These are phyloP conservation scores for Eristalis tenax DNA, from an alignment of 2,888 invertebrate species.

Conservation along the genomic window DNA sequence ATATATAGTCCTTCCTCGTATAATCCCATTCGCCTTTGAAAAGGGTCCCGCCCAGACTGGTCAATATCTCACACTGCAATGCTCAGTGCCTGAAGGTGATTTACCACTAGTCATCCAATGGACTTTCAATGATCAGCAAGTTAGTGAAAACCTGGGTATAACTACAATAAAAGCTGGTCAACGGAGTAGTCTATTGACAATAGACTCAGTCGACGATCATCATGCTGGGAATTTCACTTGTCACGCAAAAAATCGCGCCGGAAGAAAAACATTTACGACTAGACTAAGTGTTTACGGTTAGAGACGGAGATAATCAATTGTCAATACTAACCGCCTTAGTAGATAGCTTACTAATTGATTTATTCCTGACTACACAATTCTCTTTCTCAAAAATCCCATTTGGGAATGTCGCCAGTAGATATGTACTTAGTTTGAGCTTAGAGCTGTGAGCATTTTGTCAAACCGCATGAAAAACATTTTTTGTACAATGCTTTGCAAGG, in stretches of 20 bases:
- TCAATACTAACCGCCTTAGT: constrained; percentile 49
- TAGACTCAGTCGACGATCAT: constrained; percentile 84
- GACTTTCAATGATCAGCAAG: constrained; percentile 84
- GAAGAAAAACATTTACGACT: constrained; percentile 86
- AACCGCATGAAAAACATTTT: constrained; percentile 50
- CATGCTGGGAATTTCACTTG: constrained; percentile 91
- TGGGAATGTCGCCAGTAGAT: not conserved
- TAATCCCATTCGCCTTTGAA: constrained; percentile 91
- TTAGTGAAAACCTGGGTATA: constrained; percentile 84
- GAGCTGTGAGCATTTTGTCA: constrained; percentile 48
- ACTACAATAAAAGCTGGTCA: constrained; percentile 82
- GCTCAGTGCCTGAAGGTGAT: constrained; percentile 89
- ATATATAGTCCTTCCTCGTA: constrained; percentile 87
- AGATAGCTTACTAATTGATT: constrained; percentile 60
- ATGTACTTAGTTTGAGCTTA: not conserved
- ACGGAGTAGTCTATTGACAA: constrained; percentile 85
- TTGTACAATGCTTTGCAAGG: constrained; percentile 34
- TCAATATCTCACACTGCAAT: constrained; percentile 85
- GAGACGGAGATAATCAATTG: constrained; percentile 62
- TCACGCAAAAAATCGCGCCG: constrained; percentile 87
- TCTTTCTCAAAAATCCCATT: not conserved
- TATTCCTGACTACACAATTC: constrained; percentile 2
- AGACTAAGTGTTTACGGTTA: constrained; percentile 88
- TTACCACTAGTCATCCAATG: constrained; percentile 89
- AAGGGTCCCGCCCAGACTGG: constrained; percentile 89